Conservation (phyloP, 2,888 invertebrate species). For the Hirudinaria manillensis region DNA sequence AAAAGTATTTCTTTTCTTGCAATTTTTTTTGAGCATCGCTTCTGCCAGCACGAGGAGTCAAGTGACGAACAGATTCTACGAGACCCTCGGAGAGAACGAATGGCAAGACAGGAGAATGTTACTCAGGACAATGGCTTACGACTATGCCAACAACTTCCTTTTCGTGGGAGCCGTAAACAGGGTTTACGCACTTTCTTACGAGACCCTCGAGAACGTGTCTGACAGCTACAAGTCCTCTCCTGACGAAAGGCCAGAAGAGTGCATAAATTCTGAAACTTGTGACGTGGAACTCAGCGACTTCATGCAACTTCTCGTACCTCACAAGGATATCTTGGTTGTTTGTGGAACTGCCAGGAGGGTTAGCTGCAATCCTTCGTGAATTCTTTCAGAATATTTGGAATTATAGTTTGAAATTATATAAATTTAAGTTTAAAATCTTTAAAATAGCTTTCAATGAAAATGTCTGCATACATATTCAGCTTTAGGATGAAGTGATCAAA, state of each 20-base stretch:
- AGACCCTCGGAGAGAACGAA: neutral
- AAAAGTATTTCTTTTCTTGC: too few relatives aligned
- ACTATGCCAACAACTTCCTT: neutral
- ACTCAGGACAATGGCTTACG: neutral
- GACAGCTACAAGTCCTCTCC: neutral
- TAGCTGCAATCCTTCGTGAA: too few relatives aligned
- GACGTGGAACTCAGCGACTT: neutral
- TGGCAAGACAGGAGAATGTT: neutral
- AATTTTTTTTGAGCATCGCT: too few relatives aligned
- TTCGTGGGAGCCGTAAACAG: slow-evolving; percentile 1
- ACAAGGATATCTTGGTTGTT: neutral
- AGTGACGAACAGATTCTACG: neutral
- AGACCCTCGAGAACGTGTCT: neutral
- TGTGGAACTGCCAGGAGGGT: slow-evolving; percentile 3
- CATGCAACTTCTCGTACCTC: neutral
- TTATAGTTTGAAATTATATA: too few relatives aligned
- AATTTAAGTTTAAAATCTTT: too few relatives aligned
- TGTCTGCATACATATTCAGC: too few relatives aligned
- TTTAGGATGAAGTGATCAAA: too few relatives aligned
- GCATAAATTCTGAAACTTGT: neutral
- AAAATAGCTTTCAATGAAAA: too few relatives aligned
- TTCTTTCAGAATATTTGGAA: too few relatives aligned
- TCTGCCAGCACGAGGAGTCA: neutral
- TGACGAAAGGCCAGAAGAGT: neutral
- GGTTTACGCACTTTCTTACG: neutral